Conservation (phyloP, 2,113 vertebrate species). For the Pseudonaja textilis region DNA sequence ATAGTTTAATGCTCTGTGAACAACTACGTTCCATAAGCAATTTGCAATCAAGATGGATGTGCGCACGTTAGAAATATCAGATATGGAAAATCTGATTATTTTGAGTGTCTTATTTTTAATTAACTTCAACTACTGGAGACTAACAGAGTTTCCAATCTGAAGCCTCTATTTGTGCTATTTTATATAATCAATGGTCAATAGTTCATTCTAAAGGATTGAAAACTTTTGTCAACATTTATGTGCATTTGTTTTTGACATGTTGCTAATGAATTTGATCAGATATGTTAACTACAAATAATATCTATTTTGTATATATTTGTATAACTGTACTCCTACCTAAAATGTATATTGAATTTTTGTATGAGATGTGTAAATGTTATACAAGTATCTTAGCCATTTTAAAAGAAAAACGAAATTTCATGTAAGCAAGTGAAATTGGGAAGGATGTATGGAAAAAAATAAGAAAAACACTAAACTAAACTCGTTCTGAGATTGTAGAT, state of each 20-base stretch:
- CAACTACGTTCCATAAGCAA: conserved; percentile 65
- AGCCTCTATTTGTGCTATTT: conserved; percentile 60
- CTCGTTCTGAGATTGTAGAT: conserved; percentile 62
- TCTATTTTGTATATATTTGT: conserved; percentile 79
- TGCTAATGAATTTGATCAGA: conserved; percentile 64
- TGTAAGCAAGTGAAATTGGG: conserved; percentile 64
- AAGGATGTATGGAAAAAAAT: conserved; percentile 47
- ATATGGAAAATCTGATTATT: conserved; percentile 46
- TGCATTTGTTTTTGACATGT: conserved; percentile 65
- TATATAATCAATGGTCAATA: conserved; percentile 60
- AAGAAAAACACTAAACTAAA: conserved; percentile 71
- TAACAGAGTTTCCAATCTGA: conserved; percentile 58
- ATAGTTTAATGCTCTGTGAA: conserved; percentile 80
- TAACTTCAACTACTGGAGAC: conserved; percentile 52
- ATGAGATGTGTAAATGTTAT: conserved; percentile 70
- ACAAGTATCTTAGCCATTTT: conserved; percentile 63
- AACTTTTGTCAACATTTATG: conserved; percentile 56
- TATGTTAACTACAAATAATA: conserved; percentile 66
- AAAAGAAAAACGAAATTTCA: conserved; percentile 63
- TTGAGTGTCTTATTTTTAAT: conserved; percentile 55
- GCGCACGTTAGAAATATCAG: conserved; percentile 48
- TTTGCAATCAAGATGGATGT: conserved; percentile 58
- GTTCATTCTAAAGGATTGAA: conserved; percentile 63
- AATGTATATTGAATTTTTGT: conserved; percentile 71
- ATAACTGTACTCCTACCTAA: conserved; percentile 61